Percentiles rank a stretch among this genome's conserved stretches.
Evolutionary conservation across 2,888 invertebrate species (phyloP).

Genomic region (Rotaria macrura): DNA sequence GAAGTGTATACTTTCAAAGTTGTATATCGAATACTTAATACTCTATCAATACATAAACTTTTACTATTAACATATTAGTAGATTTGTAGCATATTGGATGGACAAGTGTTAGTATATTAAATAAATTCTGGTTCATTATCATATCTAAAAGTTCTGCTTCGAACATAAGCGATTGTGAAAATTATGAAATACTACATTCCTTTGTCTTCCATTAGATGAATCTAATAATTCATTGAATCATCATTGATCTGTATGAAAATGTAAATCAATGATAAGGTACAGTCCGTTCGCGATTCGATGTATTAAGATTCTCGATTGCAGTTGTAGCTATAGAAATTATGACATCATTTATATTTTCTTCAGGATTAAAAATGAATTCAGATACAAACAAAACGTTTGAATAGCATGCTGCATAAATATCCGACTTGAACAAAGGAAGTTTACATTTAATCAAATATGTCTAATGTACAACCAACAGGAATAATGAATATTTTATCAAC

Average conservation of each 20-base stretch:
- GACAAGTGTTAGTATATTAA: too few relatives aligned
- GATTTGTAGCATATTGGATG: too few relatives aligned
- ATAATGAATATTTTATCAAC: neutral
- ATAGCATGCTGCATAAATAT: neutral
- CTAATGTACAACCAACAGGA: neutral
- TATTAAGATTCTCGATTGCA: neutral
- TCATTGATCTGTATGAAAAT: neutral
- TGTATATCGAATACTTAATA: too few relatives aligned
- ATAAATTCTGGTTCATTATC: neutral
- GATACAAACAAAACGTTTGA: neutral
- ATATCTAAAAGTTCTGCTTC: neutral
- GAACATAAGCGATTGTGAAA: neutral
- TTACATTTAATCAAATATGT: neutral
- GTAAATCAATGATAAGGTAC: neutral
- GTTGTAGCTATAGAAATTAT: neutral
- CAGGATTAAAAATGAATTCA: neutral
- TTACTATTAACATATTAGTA: too few relatives aligned
- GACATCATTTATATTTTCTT: neutral
- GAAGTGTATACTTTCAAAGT: too few relatives aligned
- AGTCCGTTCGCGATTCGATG: neutral
- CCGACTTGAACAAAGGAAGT: neutral
- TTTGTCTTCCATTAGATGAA: neutral
- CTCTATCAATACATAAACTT: too few relatives aligned
- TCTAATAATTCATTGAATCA: neutral
- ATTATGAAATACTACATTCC: neutral